These are phyloP conservation scores for Heterotis niloticus DNA, from an alignment of 2,113 vertebrate genomes.

Conservation along the genomic window DNA sequence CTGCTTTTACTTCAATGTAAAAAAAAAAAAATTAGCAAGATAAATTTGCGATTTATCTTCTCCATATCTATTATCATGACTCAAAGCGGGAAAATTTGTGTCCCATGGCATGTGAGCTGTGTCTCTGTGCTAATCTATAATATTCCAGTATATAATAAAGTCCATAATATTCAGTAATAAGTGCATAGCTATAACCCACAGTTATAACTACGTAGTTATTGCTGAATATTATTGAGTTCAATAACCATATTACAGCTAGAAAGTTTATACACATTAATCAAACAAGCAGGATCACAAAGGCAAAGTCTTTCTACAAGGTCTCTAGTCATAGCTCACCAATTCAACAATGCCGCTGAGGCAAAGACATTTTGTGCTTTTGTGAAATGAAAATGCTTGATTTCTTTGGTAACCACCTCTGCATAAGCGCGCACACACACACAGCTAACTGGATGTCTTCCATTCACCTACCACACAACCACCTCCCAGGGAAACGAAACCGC, in stretches of 20 bases:
- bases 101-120: too few species aligned
- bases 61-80: too few species aligned
- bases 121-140: too few species aligned
- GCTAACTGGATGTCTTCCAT: slow-evolving; percentile 13
- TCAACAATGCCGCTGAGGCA: not conserved
- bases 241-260: not conserved
- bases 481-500: not conserved
- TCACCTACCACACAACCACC: not conserved
- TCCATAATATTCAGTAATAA: not conserved
- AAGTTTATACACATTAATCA: not conserved
- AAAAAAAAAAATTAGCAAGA: too few species aligned
- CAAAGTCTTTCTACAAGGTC: not conserved
- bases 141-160: too few species aligned
- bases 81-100: too few species aligned
- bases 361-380: not conserved
- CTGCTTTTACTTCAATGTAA: too few species aligned
- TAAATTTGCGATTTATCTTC: too few species aligned
- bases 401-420: not conserved
- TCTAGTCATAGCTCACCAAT: not conserved
- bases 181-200: not conserved
- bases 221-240: not conserved
- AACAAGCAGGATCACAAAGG: not conserved
- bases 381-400: not conserved
- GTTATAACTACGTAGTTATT: not conserved
- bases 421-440: not conserved